Evolutionary conservation across 2,888 invertebrate genomes (phyloP).

Genomic region (Oscheius onirici): DNA sequence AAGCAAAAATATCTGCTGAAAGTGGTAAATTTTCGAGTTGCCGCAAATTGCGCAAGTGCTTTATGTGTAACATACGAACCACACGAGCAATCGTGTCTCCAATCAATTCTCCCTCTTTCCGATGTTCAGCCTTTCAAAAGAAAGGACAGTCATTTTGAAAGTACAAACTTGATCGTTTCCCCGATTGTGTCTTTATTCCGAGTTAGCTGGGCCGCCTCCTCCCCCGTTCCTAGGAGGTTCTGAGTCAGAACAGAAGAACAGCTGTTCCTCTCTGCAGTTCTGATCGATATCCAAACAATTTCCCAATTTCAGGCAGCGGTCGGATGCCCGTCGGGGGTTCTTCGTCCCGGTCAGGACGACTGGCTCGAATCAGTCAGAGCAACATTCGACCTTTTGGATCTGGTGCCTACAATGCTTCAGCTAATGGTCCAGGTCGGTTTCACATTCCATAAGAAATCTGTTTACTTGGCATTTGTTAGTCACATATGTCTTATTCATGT

Average conservation of each 20-base stretch:
- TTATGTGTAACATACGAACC: no score
- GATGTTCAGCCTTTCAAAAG: no score
- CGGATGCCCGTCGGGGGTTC: conserved; percentile 46
- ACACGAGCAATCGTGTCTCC: no score
- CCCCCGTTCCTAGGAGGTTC: conserved; percentile 7
- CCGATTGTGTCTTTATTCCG: neutral
- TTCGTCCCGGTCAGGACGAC: conserved; percentile 50
- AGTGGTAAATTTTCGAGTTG: no score
- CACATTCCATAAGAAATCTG: neutral
- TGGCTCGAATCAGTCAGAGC: conserved; percentile 53
- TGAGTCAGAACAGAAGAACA: conserved; percentile 21
- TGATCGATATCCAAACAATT: neutral
- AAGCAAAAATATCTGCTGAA: no score
- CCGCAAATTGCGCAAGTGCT: no score
- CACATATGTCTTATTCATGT: neutral
- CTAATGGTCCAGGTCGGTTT: conserved; percentile 25
- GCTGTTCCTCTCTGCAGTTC: conserved; percentile 18
- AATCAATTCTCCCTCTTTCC: no score
- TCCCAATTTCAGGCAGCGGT: conserved; percentile 9
- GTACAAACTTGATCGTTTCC: neutral
- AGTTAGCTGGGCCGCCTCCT: conserved; percentile 14
- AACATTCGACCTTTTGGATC: conserved; percentile 51
- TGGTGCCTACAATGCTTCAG: conserved; percentile 33
- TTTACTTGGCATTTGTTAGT: conserved; percentile 2
- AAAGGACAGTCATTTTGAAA: neutral